Evolutionary conservation across 2,797 vertebrate species (phyloP), one percentile per base, ranked within the genome.

Genomic region (Neosilurus mollespiculum): DNA sequence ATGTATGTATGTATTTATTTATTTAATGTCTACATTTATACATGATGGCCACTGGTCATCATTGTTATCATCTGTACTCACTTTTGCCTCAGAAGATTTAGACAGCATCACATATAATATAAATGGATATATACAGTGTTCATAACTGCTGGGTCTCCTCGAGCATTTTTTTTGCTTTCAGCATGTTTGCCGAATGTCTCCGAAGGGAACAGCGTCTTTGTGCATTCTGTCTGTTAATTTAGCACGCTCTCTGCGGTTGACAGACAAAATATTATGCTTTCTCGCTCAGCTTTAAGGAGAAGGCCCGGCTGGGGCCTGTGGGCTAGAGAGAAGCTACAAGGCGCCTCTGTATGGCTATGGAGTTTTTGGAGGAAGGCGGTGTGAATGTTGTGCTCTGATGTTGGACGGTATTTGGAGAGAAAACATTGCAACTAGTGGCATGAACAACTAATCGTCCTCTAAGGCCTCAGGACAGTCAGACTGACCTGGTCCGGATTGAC

Each of bases 251-350:
- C 90, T 88, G 86, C 84, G 86, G 91, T 90, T 89, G 89, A 92
- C 90, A 94, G 93, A 93, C 92, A 94, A 90, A 95, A 95, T 93
- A 94, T 95, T 94, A 92, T 94, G 93, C 85, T 92, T 93, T 90
- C 88, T 89, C 71, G 86, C 89, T 83, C 8, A 81, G 87, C 70
- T 80, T 58, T 81, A 88, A 83, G 62, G 83, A 85, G 67, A 85
- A 62, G 72, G 80, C 67, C 70, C 30, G 34, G 76, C 81, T 81
- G 66, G 82, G 66, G 54, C 80, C 71, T 80, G 59, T 26, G 20
- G 24, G 79, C 49, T 80, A 56, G 34, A 71, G 81, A 59, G 73
- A 88, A 87, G 88, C 86, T 87, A 93, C 92, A 94, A 93, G 89
- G 92, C 69, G 5, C 85, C 88, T 91, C 93, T 94, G 91, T 95